These are phyloP conservation scores for Morpho achilles DNA, from an alignment of 2,888 invertebrate genomes.

Conservation along the genomic window DNA sequence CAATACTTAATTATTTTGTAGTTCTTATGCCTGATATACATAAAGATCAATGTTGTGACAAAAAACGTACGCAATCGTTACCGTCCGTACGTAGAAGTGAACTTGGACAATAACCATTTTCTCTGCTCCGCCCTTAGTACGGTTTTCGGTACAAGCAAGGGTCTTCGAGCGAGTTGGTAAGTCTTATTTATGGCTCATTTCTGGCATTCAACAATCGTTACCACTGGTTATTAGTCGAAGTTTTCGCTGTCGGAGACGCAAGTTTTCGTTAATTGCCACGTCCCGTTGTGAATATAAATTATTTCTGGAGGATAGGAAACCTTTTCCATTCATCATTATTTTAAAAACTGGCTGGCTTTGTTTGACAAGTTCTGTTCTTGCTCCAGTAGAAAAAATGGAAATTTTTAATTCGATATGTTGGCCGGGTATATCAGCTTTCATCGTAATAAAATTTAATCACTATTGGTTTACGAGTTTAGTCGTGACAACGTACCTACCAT, in stretches of 20 bases:
- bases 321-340: not conserved
- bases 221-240: slow-evolving; percentile 16
- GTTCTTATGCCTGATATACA: not conserved
- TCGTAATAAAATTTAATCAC: too few species aligned
- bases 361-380: too few species aligned
- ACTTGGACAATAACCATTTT: slow-evolving; percentile 75
- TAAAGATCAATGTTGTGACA: slow-evolving; percentile 15
- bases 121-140: slow-evolving; percentile 56
- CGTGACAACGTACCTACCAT: too few species aligned
- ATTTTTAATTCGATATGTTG: too few species aligned
- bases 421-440: too few species aligned
- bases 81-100: slow-evolving; percentile 42
- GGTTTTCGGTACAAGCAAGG: slow-evolving; percentile 24
- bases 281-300: slow-evolving; percentile 20
- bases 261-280: slow-evolving; percentile 24
- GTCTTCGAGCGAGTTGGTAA: slow-evolving; percentile 23
- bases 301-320: slow-evolving; percentile 10
- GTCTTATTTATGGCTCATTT: slow-evolving; percentile 24
- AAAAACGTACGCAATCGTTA: slow-evolving; percentile 16
- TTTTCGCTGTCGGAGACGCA: slow-evolving; percentile 19
- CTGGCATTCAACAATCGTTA: slow-evolving; percentile 21
- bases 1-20: slow-evolving; percentile 11
- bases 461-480: too few species aligned
- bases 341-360: too few species aligned
- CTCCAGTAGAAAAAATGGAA: too few species aligned